Evolutionary conservation across 2,797 vertebrate genomes (phyloP).

Genomic region (Malacoraja senta): DNA sequence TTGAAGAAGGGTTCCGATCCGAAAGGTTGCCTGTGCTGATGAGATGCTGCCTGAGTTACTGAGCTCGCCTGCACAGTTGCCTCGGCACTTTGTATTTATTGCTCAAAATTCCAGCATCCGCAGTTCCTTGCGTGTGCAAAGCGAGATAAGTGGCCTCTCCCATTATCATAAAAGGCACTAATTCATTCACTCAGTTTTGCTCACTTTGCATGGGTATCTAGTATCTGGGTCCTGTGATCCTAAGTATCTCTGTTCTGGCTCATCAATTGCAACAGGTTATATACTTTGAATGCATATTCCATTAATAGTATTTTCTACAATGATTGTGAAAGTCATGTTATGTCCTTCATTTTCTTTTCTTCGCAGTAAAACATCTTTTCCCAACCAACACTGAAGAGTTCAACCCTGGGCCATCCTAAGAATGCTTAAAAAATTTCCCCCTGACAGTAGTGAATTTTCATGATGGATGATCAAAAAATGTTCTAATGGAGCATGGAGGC

Average conservation of each 20-base stretch:
- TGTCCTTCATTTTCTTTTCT: background rate
- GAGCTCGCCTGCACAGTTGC: too few species aligned
- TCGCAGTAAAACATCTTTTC: background rate
- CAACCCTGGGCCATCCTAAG: background rate
- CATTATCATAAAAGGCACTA: background rate
- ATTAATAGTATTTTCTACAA: background rate
- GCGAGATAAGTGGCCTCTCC: background rate
- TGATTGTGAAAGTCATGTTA: background rate
- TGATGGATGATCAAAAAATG: slow-evolving; percentile 27
- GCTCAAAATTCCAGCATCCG: too few species aligned
- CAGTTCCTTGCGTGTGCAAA: too few species aligned
- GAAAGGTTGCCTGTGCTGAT: too few species aligned
- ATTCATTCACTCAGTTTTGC: background rate
- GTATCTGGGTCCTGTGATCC: too few species aligned
- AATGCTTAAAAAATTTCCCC: background rate
- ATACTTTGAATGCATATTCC: background rate
- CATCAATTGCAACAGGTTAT: background rate
- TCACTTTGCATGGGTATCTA: background rate
- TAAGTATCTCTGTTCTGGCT: background rate
- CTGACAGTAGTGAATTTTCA: slow-evolving; percentile 8
- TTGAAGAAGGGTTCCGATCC: too few species aligned
- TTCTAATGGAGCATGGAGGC: slow-evolving; percentile 8
- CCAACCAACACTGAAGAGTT: background rate
- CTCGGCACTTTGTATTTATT: too few species aligned
- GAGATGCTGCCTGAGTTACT: too few species aligned